Percentiles rank a stretch among this genome's conserved stretches.
phyloP scores from a whole-genome alignment of 2,888 invertebrate genomes.

The Xiphydria camelus region DNA sequence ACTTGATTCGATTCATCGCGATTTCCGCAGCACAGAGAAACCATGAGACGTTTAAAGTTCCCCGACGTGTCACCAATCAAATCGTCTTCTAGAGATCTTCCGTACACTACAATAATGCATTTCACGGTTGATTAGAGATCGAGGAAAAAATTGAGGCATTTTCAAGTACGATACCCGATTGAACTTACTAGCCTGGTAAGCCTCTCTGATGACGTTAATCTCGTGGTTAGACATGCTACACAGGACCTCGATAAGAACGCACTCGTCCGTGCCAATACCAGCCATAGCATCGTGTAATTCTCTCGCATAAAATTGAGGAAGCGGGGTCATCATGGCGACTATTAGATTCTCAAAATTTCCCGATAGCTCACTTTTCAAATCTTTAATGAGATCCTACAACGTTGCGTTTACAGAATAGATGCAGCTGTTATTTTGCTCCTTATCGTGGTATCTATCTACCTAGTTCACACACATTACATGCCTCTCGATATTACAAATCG shows the following conservation, averaged over 20 bases:
- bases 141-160: not conserved
- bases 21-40: conserved; percentile 79
- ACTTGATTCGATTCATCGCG: conserved; percentile 79
- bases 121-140: not conserved
- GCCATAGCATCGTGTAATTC: conserved; percentile 63
- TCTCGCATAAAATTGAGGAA: conserved; percentile 64
- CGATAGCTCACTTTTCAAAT: conserved; percentile 63
- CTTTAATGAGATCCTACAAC: conserved; percentile 58
- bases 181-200: conserved; percentile 58
- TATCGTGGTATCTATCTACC: no score
- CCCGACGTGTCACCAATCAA: conserved; percentile 88
- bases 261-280: conserved; percentile 64
- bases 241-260: conserved; percentile 64
- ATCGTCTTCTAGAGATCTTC: conserved; percentile 78
- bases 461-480: no score
- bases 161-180: not conserved
- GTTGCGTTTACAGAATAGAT: not conserved
- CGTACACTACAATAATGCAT: conserved; percentile 69
- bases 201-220: conserved; percentile 58
- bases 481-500: no score
- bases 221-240: conserved; percentile 64
- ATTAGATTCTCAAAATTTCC: conserved; percentile 64
- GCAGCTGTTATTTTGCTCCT: no score
- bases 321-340: conserved; percentile 63
- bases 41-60: conserved; percentile 85